These are phyloP conservation scores for Ectropis grisescens DNA, from an alignment of 1,140 invertebrate genomes.

Conservation along the genomic window DNA sequence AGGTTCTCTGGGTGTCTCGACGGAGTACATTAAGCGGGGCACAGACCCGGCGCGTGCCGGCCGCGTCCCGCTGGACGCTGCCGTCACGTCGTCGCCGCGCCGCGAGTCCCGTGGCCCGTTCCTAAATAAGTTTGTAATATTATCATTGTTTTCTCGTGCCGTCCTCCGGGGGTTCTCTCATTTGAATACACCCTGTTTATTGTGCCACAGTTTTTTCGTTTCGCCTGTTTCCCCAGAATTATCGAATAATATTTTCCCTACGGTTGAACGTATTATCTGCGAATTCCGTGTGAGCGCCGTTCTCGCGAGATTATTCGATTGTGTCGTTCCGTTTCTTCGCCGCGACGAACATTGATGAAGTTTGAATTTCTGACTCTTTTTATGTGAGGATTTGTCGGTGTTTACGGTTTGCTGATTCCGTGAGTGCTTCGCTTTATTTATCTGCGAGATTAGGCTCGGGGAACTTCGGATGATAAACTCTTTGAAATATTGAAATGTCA, in stretches of 20 bases:
- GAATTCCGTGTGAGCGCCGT: conserved; percentile 30
- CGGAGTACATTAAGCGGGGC: no score
- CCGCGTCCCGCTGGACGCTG: no score
- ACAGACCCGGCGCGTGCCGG: no score
- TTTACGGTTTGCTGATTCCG: no score
- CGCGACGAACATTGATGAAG: conserved; percentile 6
- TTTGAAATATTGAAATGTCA: no score
- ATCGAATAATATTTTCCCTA: conserved; percentile 45
- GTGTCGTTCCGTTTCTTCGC: conserved; percentile 14
- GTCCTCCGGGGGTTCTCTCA: conserved; percentile 32
- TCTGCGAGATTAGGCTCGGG: no score
- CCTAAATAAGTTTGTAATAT: conserved; percentile 62
- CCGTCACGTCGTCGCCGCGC: no score
- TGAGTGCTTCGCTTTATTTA: no score
- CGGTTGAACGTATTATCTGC: conserved; percentile 35
- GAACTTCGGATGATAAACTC: no score
- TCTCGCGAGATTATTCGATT: conserved; percentile 28
- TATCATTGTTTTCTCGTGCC: conserved; percentile 52
- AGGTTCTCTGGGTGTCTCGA: no score
- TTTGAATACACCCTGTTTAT: conserved; percentile 61
- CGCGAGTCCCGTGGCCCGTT: conserved; percentile 21
- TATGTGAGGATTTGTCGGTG: no score
- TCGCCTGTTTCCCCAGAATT: conserved; percentile 35
- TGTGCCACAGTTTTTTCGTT: conserved; percentile 39
- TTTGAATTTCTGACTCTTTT: no score